Base-by-base conservation (phyloP, 2,888 invertebrate genomes). In the Ennomos fuscantarius region DNA sequence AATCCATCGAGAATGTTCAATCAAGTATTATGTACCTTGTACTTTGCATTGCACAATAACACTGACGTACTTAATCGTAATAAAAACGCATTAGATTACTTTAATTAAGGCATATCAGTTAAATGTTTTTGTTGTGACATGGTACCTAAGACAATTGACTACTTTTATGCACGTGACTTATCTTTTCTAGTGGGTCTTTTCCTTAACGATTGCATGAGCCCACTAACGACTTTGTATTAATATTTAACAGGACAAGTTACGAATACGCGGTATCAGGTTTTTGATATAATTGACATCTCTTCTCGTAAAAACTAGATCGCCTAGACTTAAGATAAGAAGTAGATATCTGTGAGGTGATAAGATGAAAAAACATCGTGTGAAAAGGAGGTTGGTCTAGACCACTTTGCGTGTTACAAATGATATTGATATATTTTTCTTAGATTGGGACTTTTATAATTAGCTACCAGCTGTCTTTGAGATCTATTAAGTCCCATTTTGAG, bases 221-320 rank as follows among this genome's bases (percentile, higher is more conserved):
- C 55, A 49, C 53, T 61, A 60, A 64, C 63, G 62, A 63, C 42
- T 51, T 36, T 37, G 41, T 55, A 63, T 64, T 60, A 62, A 66
- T 66, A 64, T 63, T 64, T 13, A 64, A 61, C 61, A 60, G 57
- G 40, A 61, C 62, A 61, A 31, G 46, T 46, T 53, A 47, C 60
- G 55, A 57, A 55, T 61, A 54, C 55, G 45, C 43, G 40, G 37
- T 40, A 45, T 53, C 57, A 53, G 44, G 57, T 54, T 60, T 51
- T 58, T 52, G 53, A 60, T 61, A 57, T 65, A 64, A 65, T 65
- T 67, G 66, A 67, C 63, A 62, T 60, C 59, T 63, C 51, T 55
- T 53, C 48, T 47, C 50, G 54, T 62, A 63, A 63, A 63, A 66
- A 63, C 55, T 57, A 33, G 59, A 57, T 43, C 37, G 8, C 42